Conservation (phyloP, 2,113 vertebrate species). For the Nothoprocta pentlandii region DNA sequence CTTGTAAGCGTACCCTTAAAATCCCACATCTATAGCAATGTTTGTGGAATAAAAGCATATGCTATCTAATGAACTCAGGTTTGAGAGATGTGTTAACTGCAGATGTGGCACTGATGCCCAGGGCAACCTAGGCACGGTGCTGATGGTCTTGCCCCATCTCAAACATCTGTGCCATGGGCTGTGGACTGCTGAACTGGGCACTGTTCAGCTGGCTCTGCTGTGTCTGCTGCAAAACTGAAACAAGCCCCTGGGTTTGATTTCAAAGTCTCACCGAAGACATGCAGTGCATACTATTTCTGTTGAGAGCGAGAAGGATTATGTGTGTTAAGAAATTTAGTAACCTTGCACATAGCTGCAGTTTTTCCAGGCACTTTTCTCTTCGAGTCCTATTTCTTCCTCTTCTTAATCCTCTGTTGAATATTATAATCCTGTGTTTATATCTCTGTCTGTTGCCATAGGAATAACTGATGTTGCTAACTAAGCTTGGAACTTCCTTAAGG, state of each 20-base stretch:
- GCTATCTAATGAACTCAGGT: not conserved
- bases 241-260: not conserved
- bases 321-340: not conserved
- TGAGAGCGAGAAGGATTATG: not conserved
- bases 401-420: slow-evolving; percentile 55
- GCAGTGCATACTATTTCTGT: not conserved
- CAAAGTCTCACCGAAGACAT: not conserved
- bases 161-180: not conserved
- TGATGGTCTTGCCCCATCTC: not conserved
- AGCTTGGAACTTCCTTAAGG: slow-evolving; percentile 43
- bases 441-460: slow-evolving; percentile 56
- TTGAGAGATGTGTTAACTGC: not conserved
- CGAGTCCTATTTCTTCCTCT: slow-evolving; percentile 45
- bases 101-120: not conserved
- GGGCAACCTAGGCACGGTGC: not conserved
- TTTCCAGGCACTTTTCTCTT: slow-evolving; percentile 13
- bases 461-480: slow-evolving; percentile 45
- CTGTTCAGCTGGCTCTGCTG: not conserved
- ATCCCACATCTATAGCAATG: not conserved
- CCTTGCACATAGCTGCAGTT: not conserved
- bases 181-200: not conserved
- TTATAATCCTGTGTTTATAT: slow-evolving; percentile 67
- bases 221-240: not conserved
- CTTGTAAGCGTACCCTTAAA: not conserved
- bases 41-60: not conserved